Percentiles rank a stretch among this genome's conserved stretches.
Evolutionary conservation across 2,888 invertebrate species (phyloP).

Genomic region (Stratiomys singularior): DNA sequence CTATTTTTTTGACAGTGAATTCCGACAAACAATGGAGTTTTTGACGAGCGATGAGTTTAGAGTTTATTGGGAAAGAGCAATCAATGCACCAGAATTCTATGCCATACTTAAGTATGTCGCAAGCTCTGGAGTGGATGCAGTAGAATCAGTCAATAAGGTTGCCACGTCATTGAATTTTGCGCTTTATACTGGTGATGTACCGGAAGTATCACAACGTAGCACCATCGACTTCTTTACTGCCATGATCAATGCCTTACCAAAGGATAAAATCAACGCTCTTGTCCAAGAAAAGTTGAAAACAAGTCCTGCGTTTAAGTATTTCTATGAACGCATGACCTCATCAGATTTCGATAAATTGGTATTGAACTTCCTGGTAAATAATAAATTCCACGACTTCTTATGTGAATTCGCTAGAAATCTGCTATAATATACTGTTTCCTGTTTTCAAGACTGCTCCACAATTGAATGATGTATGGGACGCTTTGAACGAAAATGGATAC

Average conservation of each 20-base stretch:
- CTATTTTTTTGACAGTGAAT: background rate
- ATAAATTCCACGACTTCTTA: too few relatives aligned
- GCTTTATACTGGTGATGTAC: background rate
- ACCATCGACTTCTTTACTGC: background rate
- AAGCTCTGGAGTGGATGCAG: background rate
- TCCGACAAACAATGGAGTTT: background rate
- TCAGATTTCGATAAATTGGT: background rate
- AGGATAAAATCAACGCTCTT: background rate
- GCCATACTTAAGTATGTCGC: constrained; percentile 3
- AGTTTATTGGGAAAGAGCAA: background rate
- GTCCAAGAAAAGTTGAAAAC: background rate
- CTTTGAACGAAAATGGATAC: background rate
- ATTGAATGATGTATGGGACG: background rate
- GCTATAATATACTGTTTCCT: too few relatives aligned
- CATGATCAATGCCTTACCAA: background rate
- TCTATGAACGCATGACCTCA: background rate
- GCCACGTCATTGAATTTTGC: background rate
- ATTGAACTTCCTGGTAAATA: background rate
- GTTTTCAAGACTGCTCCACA: background rate
- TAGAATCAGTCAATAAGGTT: background rate
- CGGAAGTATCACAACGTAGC: background rate
- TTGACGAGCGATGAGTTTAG: background rate
- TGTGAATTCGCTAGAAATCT: too few relatives aligned
- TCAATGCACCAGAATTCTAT: constrained; percentile 8
- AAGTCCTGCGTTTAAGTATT: constrained; percentile 3